A percentile compares a stretch with the other conserved stretches of the same genome.
phyloP scores from a whole-genome alignment of 2,113 vertebrate genomes.

The Acrocephalus arundinaceus region DNA sequence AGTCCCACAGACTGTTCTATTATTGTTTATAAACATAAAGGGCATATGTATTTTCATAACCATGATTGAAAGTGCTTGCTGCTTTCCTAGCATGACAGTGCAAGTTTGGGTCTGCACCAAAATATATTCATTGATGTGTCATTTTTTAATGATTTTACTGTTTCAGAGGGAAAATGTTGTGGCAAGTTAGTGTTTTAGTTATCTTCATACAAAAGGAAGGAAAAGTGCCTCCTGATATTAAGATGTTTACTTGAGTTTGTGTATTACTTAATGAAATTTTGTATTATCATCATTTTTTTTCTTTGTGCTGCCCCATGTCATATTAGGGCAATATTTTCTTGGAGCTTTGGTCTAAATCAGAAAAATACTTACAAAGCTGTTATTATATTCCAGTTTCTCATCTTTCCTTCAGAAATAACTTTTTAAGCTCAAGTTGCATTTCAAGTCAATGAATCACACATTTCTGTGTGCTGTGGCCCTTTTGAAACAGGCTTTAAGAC shows the following conservation, averaged over 20 bases:
- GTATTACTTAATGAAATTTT: background rate
- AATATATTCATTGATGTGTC: background rate
- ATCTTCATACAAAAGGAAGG: background rate
- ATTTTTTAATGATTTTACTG: background rate
- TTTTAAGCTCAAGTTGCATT: background rate
- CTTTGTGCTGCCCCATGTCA: background rate
- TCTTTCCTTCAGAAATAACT: background rate
- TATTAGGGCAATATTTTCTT: background rate
- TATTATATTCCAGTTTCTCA: background rate
- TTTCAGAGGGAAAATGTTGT: background rate
- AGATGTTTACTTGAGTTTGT: background rate
- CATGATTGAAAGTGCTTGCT: background rate
- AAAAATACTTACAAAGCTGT: background rate
- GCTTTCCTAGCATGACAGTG: background rate
- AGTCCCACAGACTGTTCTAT: background rate
- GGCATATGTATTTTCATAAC: background rate
- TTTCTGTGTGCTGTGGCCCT: background rate
- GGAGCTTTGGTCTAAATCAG: background rate
- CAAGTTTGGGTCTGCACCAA: background rate
- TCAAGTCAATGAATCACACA: slow-evolving; percentile 11
- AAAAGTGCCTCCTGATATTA: background rate
- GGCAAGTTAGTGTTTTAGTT: background rate
- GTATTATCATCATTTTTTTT: background rate
- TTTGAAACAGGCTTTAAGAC: background rate
- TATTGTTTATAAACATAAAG: background rate